Evolutionary conservation across 2,888 invertebrate species (phyloP).

Genomic region (Chironomus riparius): DNA sequence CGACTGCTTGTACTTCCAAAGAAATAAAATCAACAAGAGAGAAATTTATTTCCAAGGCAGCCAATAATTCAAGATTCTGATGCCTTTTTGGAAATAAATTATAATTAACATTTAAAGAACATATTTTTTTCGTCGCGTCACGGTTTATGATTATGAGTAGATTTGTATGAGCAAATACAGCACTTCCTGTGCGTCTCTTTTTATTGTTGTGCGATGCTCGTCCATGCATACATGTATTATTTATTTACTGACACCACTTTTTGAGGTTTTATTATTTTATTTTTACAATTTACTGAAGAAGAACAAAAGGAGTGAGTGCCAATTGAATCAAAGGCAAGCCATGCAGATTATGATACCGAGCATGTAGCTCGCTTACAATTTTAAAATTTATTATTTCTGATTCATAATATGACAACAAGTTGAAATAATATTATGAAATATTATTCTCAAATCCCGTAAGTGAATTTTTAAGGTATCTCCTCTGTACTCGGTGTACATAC

Average conservation of each 20-base stretch:
- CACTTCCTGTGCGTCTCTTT: constrained; percentile 5
- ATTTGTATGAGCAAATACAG: neutral
- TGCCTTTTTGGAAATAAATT: neutral
- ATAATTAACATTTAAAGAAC: neutral
- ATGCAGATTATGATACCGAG: too few species aligned
- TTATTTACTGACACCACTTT: neutral
- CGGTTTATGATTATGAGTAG: constrained; percentile 1
- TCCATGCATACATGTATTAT: neutral
- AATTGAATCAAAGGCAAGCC: too few species aligned
- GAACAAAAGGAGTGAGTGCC: too few species aligned
- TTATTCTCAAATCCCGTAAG: neutral
- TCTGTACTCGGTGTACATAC: neutral
- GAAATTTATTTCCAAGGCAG: neutral
- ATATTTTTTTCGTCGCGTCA: constrained; percentile 1
- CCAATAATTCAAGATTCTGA: neutral
- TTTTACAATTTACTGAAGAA: too few species aligned
- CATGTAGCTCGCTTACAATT: neutral
- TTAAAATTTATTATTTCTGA: neutral
- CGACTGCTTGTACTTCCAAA: neutral
- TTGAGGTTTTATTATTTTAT: constrained; percentile 16
- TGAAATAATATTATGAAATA: neutral
- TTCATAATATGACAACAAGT: neutral
- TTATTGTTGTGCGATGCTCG: neutral
- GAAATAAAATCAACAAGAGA: neutral
- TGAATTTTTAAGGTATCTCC: neutral